Percentiles rank a stretch among this genome's conserved stretches.
Conservation (phyloP, 2,113 vertebrate species). For the Pomatorhinus ruficollis region DNA sequence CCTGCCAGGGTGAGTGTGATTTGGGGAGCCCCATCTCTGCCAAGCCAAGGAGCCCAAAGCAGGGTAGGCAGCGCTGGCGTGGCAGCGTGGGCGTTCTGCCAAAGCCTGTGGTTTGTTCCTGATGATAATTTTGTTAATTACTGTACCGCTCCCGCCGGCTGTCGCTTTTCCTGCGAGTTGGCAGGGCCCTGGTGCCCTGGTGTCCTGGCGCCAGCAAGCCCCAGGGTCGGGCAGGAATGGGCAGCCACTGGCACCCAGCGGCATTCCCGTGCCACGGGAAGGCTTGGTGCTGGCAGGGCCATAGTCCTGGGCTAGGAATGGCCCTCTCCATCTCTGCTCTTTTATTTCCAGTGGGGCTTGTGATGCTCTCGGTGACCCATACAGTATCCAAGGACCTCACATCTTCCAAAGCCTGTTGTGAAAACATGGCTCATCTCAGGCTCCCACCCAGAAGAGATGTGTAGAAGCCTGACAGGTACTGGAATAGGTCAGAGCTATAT, state of each 20-base stretch:
- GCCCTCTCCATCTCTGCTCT: accelerated
- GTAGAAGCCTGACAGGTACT: neutral
- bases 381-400: accelerated
- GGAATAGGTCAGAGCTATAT: neutral
- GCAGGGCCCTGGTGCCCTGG: neutral
- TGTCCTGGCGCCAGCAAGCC: accelerated
- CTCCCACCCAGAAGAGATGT: neutral
- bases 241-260: accelerated
- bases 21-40: neutral
- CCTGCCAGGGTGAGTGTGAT: accelerated
- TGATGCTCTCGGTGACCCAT: accelerated
- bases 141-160: accelerated
- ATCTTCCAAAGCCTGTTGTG: neutral
- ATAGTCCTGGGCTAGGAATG: accelerated
- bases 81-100: neutral
- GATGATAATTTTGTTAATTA: neutral
- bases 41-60: accelerated
- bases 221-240: accelerated
- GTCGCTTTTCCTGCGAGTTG: neutral
- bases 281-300: accelerated
- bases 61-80: neutral
- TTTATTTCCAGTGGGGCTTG: neutral
- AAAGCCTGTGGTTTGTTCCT: neutral
- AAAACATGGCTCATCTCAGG: neutral
- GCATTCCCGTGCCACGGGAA: accelerated